Conservation (phyloP, 2,888 invertebrate species). For the Ceriagrion tenellum region DNA sequence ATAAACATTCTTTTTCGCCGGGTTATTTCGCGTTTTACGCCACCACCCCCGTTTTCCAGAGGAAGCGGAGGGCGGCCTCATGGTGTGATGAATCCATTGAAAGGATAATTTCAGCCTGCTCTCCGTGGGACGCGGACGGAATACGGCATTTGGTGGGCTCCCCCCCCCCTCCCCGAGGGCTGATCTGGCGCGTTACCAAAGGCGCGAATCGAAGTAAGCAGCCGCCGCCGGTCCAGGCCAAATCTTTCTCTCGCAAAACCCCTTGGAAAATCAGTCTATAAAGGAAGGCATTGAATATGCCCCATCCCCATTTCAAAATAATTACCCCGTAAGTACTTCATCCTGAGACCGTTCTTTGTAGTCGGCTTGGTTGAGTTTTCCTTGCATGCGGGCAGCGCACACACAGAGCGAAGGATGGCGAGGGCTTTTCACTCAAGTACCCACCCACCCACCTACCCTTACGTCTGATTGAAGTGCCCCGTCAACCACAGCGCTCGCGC, state of each 20-base stretch:
- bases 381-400: background rate
- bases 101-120: slow-evolving; percentile 15
- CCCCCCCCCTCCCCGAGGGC: background rate
- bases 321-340: background rate
- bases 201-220: background rate
- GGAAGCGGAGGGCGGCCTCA: background rate
- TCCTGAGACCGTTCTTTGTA: background rate
- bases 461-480: background rate
- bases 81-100: slow-evolving; percentile 36
- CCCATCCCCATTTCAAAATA: background rate
- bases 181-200: background rate
- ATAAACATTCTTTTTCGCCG: background rate
- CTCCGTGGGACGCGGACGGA: background rate
- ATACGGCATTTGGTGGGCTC: background rate
- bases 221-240: background rate
- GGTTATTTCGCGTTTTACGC: slow-evolving; percentile 1
- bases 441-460: background rate
- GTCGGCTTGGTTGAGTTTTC: background rate
- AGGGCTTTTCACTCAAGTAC: background rate
- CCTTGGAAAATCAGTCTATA: background rate
- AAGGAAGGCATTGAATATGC: background rate
- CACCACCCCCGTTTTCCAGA: background rate
- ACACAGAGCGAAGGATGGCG: background rate
- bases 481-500: background rate
- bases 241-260: background rate